Evolutionary conservation across 2,888 invertebrate species (phyloP), one percentile per base, ranked within the genome.

Genomic region (Ophraella communa): DNA sequence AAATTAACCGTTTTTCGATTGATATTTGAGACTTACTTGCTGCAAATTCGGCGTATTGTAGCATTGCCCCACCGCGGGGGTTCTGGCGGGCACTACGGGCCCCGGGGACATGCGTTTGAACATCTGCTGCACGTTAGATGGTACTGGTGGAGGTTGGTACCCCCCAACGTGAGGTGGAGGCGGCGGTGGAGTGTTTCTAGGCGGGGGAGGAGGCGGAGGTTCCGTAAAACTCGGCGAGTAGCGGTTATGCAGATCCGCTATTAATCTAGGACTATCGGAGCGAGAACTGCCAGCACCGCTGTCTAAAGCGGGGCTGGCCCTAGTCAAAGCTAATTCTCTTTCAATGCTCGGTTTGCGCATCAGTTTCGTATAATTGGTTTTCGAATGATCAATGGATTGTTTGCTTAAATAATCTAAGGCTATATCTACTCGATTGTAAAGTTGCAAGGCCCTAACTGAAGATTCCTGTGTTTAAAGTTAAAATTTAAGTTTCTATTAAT

Each of bases 281-380:
- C 95, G 87, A 47, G 94, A 94, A 78, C 93, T 93, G 53, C 94
- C 94, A 11, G 94, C 94, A 17, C 94, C 94, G 59, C 93, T 93
- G 79, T 94, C 94, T 65, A 94, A 84, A 18, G 94, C 94, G 7
- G 95, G 95, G 79, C 94, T 94, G 55, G 93, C 92, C 66, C 94
- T 87, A 21, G 65, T 45, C 18, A 90, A 82, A 70, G 87, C 89
- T 64, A 92, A 83, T 80, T 94, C 94, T 53, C 94, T 87, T 83
- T 95, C 95, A 71, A 95, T 87, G 82, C 94, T 95, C 39, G 94
- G 93, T 80, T 95, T 95, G 56, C 95, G 87, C 70, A 91, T 93
- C 52, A 95, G 85, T 82, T 94, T 94, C 65, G 89, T 87, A 66
- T 79, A 80, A 45, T 76, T 75, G 56, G 87, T 42, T 20, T 51